These are phyloP conservation scores for Calephelis virginiensis DNA, from an alignment of 1,140 invertebrate species.

Conservation along the genomic window DNA sequence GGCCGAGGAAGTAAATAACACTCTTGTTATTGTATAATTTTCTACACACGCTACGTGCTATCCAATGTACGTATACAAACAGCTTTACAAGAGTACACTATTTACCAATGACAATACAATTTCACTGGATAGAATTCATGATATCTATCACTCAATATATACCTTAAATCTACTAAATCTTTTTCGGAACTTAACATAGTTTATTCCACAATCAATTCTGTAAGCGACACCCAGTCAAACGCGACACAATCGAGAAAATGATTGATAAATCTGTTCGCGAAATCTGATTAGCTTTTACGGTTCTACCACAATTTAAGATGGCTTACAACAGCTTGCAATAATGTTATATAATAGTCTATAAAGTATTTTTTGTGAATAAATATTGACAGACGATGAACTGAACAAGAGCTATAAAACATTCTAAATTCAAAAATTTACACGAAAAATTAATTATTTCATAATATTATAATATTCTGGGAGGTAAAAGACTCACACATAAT, in stretches of 20 bases:
- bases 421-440: too few relatives aligned
- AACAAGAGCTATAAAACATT: too few relatives aligned
- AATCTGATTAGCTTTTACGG: slow-evolving; percentile 3
- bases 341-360: too few relatives aligned
- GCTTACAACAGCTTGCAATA: background rate
- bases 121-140: slow-evolving; percentile 31
- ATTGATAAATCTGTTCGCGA: background rate
- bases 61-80: slow-evolving; percentile 38
- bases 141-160: slow-evolving; percentile 32
- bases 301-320: slow-evolving; percentile 1
- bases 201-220: slow-evolving; percentile 11
- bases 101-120: slow-evolving; percentile 34
- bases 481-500: too few relatives aligned
- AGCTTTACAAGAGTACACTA: slow-evolving; percentile 35
- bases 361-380: too few relatives aligned
- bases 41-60: slow-evolving; percentile 36
- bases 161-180: slow-evolving; percentile 30
- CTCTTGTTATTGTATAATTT: slow-evolving; percentile 20
- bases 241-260: slow-evolving; percentile 18
- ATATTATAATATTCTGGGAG: too few relatives aligned
- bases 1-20: slow-evolving; percentile 13
- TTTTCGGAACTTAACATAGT: slow-evolving; percentile 3
- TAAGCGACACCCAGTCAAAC: slow-evolving; percentile 19
- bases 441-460: too few relatives aligned
- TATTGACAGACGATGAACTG: too few relatives aligned